Percentiles rank a stretch among this genome's conserved stretches.
Conservation (phyloP, 2,797 vertebrate genomes). For the Rhinoraja longicauda region DNA sequence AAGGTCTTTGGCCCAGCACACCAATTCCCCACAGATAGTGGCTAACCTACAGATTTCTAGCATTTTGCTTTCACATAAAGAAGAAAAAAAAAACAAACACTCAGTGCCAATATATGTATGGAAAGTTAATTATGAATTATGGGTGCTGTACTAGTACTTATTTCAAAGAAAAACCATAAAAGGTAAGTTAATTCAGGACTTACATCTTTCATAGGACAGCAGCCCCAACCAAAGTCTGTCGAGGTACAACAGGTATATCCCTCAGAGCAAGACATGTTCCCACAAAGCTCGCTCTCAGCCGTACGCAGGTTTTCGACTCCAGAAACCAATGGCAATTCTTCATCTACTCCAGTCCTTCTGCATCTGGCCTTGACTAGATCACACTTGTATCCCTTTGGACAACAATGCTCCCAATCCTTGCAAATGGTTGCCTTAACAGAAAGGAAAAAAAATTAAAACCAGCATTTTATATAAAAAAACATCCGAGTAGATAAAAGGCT, state of each 20-base stretch:
- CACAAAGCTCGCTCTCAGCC: slow-evolving; percentile 34
- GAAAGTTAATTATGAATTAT: too few species aligned
- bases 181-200: slow-evolving; percentile 8
- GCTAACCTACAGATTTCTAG: background rate
- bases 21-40: too few species aligned
- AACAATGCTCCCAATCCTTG: slow-evolving; percentile 64
- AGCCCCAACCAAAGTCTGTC: slow-evolving; percentile 56
- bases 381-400: slow-evolving; percentile 61
- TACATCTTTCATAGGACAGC: slow-evolving; percentile 63
- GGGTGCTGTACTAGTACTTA: background rate
- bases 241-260: slow-evolving; percentile 67
- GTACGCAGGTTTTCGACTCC: slow-evolving; percentile 52
- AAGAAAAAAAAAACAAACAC: background rate
- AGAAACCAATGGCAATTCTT: background rate
- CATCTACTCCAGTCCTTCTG: background rate
- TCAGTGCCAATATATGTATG: background rate
- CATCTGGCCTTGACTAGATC: slow-evolving; percentile 43
- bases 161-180: background rate
- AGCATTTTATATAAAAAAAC: background rate
- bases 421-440: slow-evolving; percentile 48
- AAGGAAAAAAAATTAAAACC: background rate
- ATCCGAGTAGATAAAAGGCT: background rate
- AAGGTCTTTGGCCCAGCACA: too few species aligned
- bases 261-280: slow-evolving; percentile 54
- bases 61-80: background rate